Conservation (phyloP, 2,888 invertebrate genomes). For the Leucoptera coffeella region DNA sequence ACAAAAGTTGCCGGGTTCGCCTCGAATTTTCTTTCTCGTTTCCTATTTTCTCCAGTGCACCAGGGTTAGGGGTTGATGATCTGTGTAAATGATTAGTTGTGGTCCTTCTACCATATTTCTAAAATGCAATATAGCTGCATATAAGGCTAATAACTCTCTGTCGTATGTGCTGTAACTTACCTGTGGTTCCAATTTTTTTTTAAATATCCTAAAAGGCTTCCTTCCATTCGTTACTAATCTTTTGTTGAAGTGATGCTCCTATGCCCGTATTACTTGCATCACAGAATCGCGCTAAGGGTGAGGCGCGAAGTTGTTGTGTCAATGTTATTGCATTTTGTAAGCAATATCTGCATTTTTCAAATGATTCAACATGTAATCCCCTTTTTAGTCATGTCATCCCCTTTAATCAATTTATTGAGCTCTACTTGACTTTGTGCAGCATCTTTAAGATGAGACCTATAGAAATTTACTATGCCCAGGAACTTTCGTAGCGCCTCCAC, state of each 20-base stretch:
- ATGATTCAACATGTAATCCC: no score
- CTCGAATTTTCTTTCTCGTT: constrained; percentile 6
- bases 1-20: constrained; percentile 7
- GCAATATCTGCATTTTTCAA: constrained; percentile 8
- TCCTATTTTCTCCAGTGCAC: neutral
- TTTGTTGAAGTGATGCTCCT: constrained; percentile 15
- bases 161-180: constrained; percentile 12
- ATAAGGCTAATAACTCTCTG: constrained; percentile 9
- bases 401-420: no score
- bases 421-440: no score
- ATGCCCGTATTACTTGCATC: constrained; percentile 14
- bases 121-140: constrained; percentile 8
- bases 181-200: constrained; percentile 12
- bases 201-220: constrained; percentile 13
- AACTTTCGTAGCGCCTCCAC: neutral
- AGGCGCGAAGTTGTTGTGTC: constrained; percentile 9
- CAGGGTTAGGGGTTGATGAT: constrained; percentile 4
- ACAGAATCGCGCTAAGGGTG: constrained; percentile 8
- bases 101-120: constrained; percentile 8
- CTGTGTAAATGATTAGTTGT: constrained; percentile 3
- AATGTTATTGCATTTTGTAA: constrained; percentile 9
- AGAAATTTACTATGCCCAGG: neutral
- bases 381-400: no score
- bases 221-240: no score
- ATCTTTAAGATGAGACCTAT: no score